These are phyloP conservation scores for Hydractinia echinata DNA, from an alignment of 30 jellyfish, hydroid and myxozoan genomes.

Conservation along the genomic window DNA sequence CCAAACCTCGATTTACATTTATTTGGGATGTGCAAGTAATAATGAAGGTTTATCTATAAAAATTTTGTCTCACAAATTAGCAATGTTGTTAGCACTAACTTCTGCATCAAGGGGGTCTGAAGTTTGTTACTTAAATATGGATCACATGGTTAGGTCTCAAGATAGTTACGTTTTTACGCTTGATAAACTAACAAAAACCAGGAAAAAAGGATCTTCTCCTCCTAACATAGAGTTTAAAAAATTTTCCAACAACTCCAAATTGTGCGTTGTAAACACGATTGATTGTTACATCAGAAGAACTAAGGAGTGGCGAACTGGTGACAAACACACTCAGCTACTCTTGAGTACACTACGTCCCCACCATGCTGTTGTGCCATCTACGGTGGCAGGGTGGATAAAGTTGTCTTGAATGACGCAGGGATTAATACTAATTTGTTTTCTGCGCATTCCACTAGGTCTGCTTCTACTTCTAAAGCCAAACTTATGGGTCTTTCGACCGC, in stretches of 20 bases:
- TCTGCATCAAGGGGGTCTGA: constrained; percentile 35
- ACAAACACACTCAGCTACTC: constrained; percentile 12
- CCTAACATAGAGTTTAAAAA: constrained; percentile 26
- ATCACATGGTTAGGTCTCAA: constrained; percentile 26
- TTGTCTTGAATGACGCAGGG: constrained; percentile 17
- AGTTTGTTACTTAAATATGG: constrained; percentile 15
- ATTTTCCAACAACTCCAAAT: constrained; percentile 16
- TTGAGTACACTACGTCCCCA: constrained; percentile 21
- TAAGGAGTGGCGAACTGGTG: constrained; percentile 16
- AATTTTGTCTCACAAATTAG: constrained; percentile 3
- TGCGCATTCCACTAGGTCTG: constrained; percentile 31
- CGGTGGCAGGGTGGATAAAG: constrained; percentile 26
- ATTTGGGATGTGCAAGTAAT: constrained; percentile 7
- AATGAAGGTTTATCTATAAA: neutral
- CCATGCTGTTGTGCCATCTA: constrained; percentile 16
- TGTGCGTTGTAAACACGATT: constrained; percentile 27
- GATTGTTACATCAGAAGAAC: constrained; percentile 32
- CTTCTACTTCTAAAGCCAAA: constrained; percentile 23
- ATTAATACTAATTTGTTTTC: neutral
- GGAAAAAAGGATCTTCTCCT: constrained; percentile 35
- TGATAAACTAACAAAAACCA: constrained; percentile 30
- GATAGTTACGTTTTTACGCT: constrained; percentile 24
- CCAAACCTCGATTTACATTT: neutral
- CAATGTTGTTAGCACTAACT: constrained; percentile 18
- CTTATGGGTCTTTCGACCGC: constrained; percentile 17